Evolutionary conservation across 1,140 invertebrate species (phyloP), one percentile per base, ranked within the genome.

Genomic region (Ceratina calcarata): DNA sequence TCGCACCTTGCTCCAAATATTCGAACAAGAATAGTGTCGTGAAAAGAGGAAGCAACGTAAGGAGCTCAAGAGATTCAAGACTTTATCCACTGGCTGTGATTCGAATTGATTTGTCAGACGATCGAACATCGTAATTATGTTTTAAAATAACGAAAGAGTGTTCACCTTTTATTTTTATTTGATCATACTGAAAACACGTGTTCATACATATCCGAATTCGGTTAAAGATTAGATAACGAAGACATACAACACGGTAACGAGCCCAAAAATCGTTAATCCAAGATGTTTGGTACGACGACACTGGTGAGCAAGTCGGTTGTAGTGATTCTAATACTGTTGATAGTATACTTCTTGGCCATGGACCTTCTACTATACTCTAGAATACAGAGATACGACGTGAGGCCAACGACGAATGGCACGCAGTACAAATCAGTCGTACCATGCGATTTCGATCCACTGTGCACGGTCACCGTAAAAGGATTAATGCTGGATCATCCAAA

Each of bases 401-500:
- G 90, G 58, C 87, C 83, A 61, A 73, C 64, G 2, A 55, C 67
- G 8, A 83, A 82, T 24, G 82, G 86, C 60, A 84, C 81, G 12
- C 68, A 1, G n/a, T 91, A 91, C 60, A 4, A 61, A 24, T 86
- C 94, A 1, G 95, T 94, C 94, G 87, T 96, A 49, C 93, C 94
- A 6, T 96, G 96, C 87, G 93, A 94, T 74, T 93, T 96, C 45
- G 95, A 96, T 88, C 96, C 96, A 0, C 89, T 96, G 1, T 96
- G 96, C 86, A 94, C 95, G 88, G 94, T 97, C 2, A 96, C 96
- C 0, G 95, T 96, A 0, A 97, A 97, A 91, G 95, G 94, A 18
- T 89, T 97, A 66, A 94, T 96, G 90, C 90, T 97, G 32, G 96
- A 97, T 87, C 95, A 96, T 81, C 94, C 95, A 7, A 97, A 97